Base-by-base conservation (phyloP, 35 echinoderm and acorn worm genomes). In the Anneissia japonica region DNA sequence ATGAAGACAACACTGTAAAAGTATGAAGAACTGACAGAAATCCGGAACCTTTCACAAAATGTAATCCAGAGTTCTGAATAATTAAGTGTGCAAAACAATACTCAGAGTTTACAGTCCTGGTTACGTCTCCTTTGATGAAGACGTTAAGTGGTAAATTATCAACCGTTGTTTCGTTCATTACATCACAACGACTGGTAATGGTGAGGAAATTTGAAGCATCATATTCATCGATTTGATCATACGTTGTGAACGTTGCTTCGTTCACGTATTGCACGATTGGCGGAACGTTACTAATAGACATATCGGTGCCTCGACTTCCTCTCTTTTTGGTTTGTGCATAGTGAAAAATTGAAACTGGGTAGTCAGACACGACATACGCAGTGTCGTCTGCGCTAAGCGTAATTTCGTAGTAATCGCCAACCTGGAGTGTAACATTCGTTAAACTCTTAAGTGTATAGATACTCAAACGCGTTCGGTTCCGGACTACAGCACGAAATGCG, bases 211-310 rank as follows among this genome's bases (percentile, higher is more conserved):
- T 80, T 78, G 72, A 87, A 31, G 81, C 30, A 92, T 32, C 72
- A 9, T 33, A 0, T 30, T 83, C 81, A 51, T 85, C 46, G 14
- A 81, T 85, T 31, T 38, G 28, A 46, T 92, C 79, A 72, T 85
- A 92, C 30, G 90, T 92, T 26, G 78, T 34, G 21, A 92, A 87
- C 7, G 39, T 56, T 16, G 40, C 90, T 21, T 36, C 34, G 30
- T 88, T 73, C 28, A 92, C 74, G 29, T 86, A 74, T 55, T 92
- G 90, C 30, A 83, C 90, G 32, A 92, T 36, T 0, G 90, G 79
- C 39, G 90, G 83, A 6, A 92, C 90, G 32, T 84, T 64, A n/a
- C 72, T 92, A 79, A 92, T 88, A 17, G 90, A 32, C 30, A 86
- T 85, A 84, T 92, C 90, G 1, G 51, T 23, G 0, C 90, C 90